Conservation (phyloP, 2,113 vertebrate species). For the Hemiscyllium ocellatum region DNA sequence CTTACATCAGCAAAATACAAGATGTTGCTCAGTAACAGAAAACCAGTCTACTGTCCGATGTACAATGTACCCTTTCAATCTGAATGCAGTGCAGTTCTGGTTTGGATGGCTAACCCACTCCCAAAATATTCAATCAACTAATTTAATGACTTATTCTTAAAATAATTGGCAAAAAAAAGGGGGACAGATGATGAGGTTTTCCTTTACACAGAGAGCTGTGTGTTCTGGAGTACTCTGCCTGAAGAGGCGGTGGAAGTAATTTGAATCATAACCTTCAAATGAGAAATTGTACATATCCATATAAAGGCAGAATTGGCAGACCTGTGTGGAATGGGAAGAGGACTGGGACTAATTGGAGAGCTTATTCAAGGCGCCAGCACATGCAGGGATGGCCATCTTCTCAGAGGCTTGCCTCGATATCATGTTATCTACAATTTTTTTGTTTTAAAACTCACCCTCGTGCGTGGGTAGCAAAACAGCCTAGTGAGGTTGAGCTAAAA, state of each 20-base stretch:
- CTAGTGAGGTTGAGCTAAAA: neutral
- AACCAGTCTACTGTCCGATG: neutral
- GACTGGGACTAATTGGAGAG: no score
- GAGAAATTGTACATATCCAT: no score
- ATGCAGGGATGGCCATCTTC: neutral
- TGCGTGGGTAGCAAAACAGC: neutral
- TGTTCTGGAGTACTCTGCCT: neutral
- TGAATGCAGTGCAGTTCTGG: neutral
- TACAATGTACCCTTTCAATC: neutral
- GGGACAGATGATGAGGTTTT: no score
- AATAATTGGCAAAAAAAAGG: neutral
- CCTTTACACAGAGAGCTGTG: neutral
- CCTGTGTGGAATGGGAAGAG: no score
- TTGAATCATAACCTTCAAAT: neutral
- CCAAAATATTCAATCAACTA: neutral
- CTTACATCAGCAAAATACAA: neutral
- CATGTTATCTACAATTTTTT: neutral
- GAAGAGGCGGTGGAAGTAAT: neutral
- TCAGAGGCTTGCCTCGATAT: neutral
- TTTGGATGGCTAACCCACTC: neutral
- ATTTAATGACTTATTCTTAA: neutral
- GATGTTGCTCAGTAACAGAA: neutral
- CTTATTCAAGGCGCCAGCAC: neutral
- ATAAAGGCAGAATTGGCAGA: no score
- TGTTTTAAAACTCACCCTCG: neutral